These are phyloP conservation scores for Alauda arvensis DNA, from an alignment of 2,797 vertebrate genomes.

Conservation along the genomic window DNA sequence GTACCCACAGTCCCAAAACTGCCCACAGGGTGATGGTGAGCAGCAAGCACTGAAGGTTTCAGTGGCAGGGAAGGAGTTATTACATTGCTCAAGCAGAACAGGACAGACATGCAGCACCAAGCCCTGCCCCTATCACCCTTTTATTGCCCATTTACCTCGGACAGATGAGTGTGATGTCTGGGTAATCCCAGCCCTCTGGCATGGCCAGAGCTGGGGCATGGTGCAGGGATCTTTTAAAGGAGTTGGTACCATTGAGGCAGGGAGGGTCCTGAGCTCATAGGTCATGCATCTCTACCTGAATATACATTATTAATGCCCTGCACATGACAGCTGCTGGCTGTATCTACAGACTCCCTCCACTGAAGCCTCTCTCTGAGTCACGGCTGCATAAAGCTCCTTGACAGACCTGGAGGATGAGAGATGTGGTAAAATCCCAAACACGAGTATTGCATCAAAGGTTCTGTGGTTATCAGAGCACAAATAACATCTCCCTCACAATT, in stretches of 20 bases:
- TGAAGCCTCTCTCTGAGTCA: slow-evolving; percentile 32
- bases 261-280: neutral
- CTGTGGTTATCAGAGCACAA: neutral
- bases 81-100: neutral
- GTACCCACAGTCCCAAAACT: neutral
- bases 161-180: neutral
- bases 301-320: slow-evolving; percentile 18
- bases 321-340: slow-evolving; percentile 14
- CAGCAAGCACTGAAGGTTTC: neutral
- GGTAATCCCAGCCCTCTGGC: neutral
- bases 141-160: fast-evolving
- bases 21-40: neutral
- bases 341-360: neutral
- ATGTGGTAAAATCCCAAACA: slow-evolving; percentile 36
- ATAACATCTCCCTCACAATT: neutral
- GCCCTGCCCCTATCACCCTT: neutral
- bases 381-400: neutral
- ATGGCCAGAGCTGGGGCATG: neutral
- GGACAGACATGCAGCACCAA: neutral
- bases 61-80: neutral
- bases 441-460: slow-evolving; percentile 14
- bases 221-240: neutral
- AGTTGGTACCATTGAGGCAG: neutral
- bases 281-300: neutral
- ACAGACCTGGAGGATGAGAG: slow-evolving; percentile 35